Conservation (phyloP, 2,113 vertebrate species). For the Syngnathus floridae region DNA sequence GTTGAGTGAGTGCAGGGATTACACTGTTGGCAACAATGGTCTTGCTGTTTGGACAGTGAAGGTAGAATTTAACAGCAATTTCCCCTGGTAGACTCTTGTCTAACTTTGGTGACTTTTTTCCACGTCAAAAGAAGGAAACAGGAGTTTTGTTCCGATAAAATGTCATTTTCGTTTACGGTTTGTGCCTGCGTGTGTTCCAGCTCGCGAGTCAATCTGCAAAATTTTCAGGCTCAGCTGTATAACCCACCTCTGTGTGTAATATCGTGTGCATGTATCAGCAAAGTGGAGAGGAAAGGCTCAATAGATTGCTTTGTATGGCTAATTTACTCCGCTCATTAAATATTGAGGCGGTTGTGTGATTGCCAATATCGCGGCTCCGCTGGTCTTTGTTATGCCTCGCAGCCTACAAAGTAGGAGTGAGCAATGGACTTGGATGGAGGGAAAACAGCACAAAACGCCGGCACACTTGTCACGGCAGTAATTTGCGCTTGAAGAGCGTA, state of each 20-base stretch:
- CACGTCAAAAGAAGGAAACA: background rate
- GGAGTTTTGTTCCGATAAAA: background rate
- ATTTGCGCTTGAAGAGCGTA: slow-evolving; percentile 7
- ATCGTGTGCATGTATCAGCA: slow-evolving; percentile 40
- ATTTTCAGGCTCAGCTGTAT: slow-evolving; percentile 34
- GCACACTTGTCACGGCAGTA: slow-evolving; percentile 25
- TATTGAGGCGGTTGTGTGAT: slow-evolving; percentile 70
- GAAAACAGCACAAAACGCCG: slow-evolving; percentile 1
- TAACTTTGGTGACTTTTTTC: slow-evolving; percentile 31
- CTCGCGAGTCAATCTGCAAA: background rate
- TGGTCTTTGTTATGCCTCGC: slow-evolving; percentile 60
- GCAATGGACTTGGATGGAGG: slow-evolving; percentile 21
- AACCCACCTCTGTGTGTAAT: slow-evolving; percentile 24
- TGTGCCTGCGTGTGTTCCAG: background rate
- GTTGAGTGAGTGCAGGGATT: slow-evolving; percentile 61
- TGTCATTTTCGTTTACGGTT: background rate
- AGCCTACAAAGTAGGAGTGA: slow-evolving; percentile 44
- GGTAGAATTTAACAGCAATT: slow-evolving; percentile 53
- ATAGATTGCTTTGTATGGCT: slow-evolving; percentile 65
- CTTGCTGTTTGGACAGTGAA: slow-evolving; percentile 64
- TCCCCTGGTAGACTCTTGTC: slow-evolving; percentile 35
- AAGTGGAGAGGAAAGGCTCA: slow-evolving; percentile 56
- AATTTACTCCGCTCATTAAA: slow-evolving; percentile 74
- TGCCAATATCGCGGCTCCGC: slow-evolving; percentile 60
- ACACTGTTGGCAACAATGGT: slow-evolving; percentile 49